Percentiles rank a stretch among this genome's conserved stretches.
phyloP scores from a whole-genome alignment of 2,888 invertebrate genomes.

The Drosophila lutescens region DNA sequence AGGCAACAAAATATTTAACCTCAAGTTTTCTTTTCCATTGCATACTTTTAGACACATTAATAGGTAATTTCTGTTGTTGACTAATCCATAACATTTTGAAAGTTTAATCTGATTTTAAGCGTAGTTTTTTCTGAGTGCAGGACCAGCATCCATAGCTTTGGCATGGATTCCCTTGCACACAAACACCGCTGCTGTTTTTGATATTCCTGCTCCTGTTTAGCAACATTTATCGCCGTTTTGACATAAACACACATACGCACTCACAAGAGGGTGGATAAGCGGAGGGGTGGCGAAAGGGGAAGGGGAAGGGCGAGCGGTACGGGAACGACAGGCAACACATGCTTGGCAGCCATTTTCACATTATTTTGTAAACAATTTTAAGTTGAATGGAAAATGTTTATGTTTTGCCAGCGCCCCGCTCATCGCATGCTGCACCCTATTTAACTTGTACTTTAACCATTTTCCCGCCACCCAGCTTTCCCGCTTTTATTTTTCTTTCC shows the following conservation, averaged over 20 bases:
- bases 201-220: conserved; percentile 67
- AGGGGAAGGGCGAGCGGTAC: not conserved
- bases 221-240: conserved; percentile 78
- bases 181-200: conserved; percentile 45
- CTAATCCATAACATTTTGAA: not conserved
- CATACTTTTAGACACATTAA: too few species aligned
- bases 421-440: conserved; percentile 74
- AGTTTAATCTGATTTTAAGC: not conserved
- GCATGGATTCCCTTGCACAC: conserved; percentile 51
- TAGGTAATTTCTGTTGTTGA: not conserved
- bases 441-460: conserved; percentile 68
- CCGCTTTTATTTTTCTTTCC: conserved; percentile 25
- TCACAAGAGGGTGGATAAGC: not conserved
- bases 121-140: not conserved
- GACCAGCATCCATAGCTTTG: conserved; percentile 13
- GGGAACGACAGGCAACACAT: conserved; percentile 66
- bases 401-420: conserved; percentile 54
- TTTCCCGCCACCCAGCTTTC: conserved; percentile 33
- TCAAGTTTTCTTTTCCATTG: too few species aligned
- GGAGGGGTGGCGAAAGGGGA: not conserved
- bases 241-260: conserved; percentile 53
- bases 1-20: not conserved
- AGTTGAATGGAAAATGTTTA: conserved; percentile 80
- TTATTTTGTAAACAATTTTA: conserved; percentile 80
- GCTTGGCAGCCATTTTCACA: conserved; percentile 77